phyloP scores from a whole-genome alignment of 1,140 invertebrate genomes.

The Aleiodes sp. region DNA sequence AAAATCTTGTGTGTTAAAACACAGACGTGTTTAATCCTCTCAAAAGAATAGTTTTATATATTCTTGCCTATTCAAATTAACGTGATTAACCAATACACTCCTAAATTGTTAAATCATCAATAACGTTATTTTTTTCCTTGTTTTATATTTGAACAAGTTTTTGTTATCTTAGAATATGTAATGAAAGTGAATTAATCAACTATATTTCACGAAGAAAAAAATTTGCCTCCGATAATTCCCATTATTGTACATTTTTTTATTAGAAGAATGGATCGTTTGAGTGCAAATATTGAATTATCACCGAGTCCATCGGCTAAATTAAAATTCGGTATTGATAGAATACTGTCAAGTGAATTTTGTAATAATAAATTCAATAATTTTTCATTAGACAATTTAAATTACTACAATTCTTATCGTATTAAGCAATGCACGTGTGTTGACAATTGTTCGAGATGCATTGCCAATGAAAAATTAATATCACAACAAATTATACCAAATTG shows the following conservation, averaged over 20 bases:
- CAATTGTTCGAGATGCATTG: constrained; percentile 45
- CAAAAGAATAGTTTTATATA: background rate
- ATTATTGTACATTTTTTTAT: background rate
- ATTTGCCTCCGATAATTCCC: background rate
- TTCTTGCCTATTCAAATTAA: too few species aligned
- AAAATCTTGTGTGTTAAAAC: background rate
- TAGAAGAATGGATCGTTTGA: background rate
- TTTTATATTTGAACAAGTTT: too few species aligned
- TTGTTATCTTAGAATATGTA: too few species aligned
- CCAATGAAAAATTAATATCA: constrained; percentile 36
- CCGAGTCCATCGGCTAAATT: constrained; percentile 37
- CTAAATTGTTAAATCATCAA: too few species aligned
- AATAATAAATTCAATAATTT: constrained; percentile 37
- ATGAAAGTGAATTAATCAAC: background rate
- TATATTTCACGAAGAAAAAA: background rate
- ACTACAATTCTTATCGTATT: constrained; percentile 18
- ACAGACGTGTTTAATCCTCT: background rate
- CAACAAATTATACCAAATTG: constrained; percentile 38
- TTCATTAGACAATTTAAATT: constrained; percentile 32
- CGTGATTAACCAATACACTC: too few species aligned
- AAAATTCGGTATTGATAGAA: constrained; percentile 67
- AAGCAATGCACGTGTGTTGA: constrained; percentile 41
- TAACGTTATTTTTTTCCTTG: too few species aligned
- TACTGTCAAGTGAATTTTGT: constrained; percentile 59
- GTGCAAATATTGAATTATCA: background rate